These are phyloP conservation scores for Eriosoma lanigerum DNA, from an alignment of 1,140 invertebrate species.

Conservation along the genomic window DNA sequence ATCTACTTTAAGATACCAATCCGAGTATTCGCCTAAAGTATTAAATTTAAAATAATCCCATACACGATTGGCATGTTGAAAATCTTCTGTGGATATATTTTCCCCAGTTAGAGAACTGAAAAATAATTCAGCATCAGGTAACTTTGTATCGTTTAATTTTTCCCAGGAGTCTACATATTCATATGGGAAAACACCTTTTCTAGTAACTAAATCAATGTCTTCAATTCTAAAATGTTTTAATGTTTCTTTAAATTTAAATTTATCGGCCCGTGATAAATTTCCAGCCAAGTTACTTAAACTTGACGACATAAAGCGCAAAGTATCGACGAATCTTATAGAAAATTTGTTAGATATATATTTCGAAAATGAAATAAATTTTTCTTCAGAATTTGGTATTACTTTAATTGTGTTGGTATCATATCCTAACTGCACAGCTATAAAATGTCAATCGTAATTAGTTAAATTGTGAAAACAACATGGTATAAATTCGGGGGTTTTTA, in stretches of 20 bases:
- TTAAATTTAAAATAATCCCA: slow-evolving; percentile 58
- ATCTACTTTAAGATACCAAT: slow-evolving; percentile 60
- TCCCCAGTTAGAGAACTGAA: slow-evolving; percentile 54
- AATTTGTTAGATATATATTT: neutral
- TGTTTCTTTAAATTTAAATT: neutral
- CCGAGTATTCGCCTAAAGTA: too few relatives aligned
- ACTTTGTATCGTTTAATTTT: too few relatives aligned
- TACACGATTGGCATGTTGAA: slow-evolving; percentile 57
- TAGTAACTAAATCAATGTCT: too few relatives aligned
- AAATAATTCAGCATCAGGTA: slow-evolving; percentile 58
- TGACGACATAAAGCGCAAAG: slow-evolving; percentile 53
- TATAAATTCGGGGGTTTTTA: neutral
- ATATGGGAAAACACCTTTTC: too few relatives aligned
- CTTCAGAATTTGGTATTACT: too few relatives aligned
- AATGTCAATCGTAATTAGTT: slow-evolving; percentile 27
- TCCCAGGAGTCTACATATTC: too few relatives aligned
- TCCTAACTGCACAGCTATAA: neutral
- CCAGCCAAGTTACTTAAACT: neutral
- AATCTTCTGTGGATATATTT: slow-evolving; percentile 57
- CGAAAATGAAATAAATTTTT: neutral
- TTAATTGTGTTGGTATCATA: neutral
- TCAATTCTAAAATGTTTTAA: neutral
- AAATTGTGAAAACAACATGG: slow-evolving; percentile 24
- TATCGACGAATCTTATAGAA: slow-evolving; percentile 54
- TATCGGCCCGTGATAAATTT: neutral